A percentile compares a stretch with the other conserved stretches of the same genome.
phyloP scores from a whole-genome alignment of 2,797 vertebrate species.

The Otus scops region DNA sequence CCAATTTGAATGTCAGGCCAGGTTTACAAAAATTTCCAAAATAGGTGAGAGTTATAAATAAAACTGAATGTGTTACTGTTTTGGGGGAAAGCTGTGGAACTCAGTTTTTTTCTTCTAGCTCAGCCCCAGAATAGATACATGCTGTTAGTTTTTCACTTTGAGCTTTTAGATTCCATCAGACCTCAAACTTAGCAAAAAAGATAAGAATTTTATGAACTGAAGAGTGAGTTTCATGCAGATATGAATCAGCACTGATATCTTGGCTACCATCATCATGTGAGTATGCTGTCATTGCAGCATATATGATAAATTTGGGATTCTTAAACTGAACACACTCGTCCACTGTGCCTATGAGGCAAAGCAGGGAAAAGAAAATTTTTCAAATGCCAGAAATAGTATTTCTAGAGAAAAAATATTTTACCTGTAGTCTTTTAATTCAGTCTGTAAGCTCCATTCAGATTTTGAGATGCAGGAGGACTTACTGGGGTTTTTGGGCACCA shows the following conservation, averaged over 20 bases:
- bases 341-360: neutral
- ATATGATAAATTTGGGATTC: constrained; percentile 27
- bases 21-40: constrained; percentile 52
- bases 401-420: neutral
- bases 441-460: neutral
- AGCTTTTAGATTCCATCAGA: constrained; percentile 40
- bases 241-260: constrained; percentile 54
- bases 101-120: constrained; percentile 43
- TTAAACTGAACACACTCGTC: constrained; percentile 16
- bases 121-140: constrained; percentile 50
- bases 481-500: neutral
- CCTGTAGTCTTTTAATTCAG: neutral
- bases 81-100: constrained; percentile 49
- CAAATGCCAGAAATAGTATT: neutral
- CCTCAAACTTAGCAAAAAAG: constrained; percentile 44
- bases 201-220: constrained; percentile 39
- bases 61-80: constrained; percentile 47
- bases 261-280: constrained; percentile 45
- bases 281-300: constrained; percentile 44
- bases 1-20: constrained; percentile 16
- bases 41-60: constrained; percentile 60
- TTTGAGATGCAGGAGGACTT: neutral
- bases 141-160: constrained; percentile 46
- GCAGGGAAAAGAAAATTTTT: neutral
- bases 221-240: constrained; percentile 46